These are phyloP conservation scores for Habroteleia sp. DNA, from an alignment of 2,888 invertebrate genomes.

Conservation along the genomic window DNA sequence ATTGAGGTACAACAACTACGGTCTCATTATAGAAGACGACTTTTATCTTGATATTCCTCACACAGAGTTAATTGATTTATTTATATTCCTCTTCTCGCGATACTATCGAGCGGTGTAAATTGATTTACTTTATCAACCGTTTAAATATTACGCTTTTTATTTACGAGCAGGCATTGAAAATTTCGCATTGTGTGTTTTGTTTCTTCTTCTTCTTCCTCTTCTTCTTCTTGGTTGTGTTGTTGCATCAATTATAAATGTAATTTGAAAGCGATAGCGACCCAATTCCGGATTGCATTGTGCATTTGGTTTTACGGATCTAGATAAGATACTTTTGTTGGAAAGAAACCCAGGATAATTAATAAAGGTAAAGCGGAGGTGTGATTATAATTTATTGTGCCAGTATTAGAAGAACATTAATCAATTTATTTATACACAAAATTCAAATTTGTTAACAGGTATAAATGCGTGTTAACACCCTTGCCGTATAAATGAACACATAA, in stretches of 20 bases:
- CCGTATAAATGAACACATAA: conserved; percentile 24
- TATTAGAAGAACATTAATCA: conserved; percentile 12
- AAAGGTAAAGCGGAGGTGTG: background rate
- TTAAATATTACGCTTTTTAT: conserved; percentile 25
- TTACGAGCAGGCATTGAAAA: background rate
- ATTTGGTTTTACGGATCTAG: background rate
- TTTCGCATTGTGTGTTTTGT: background rate
- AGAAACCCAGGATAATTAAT: conserved; percentile 1
- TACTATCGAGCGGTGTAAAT: conserved; percentile 41
- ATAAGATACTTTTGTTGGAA: background rate
- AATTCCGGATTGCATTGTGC: conserved; percentile 1
- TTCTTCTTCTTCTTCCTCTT: too few species aligned
- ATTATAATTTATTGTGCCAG: conserved; percentile 15
- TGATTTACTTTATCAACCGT: conserved; percentile 41
- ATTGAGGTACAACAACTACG: conserved; percentile 32
- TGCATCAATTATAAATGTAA: conserved; percentile 7
- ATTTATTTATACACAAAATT: background rate
- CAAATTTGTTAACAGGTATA: conserved; percentile 20
- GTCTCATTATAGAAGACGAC: conserved; percentile 41
- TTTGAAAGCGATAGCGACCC: conserved; percentile 1
- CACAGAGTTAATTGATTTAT: conserved; percentile 58
- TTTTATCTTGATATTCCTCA: conserved; percentile 49
- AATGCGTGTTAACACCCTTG: conserved; percentile 20
- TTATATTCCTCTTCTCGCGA: conserved; percentile 36
- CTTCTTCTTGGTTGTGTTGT: background rate